These are phyloP conservation scores for Papilio gigon DNA, from an alignment of 2,888 invertebrate genomes.

Conservation along the genomic window DNA sequence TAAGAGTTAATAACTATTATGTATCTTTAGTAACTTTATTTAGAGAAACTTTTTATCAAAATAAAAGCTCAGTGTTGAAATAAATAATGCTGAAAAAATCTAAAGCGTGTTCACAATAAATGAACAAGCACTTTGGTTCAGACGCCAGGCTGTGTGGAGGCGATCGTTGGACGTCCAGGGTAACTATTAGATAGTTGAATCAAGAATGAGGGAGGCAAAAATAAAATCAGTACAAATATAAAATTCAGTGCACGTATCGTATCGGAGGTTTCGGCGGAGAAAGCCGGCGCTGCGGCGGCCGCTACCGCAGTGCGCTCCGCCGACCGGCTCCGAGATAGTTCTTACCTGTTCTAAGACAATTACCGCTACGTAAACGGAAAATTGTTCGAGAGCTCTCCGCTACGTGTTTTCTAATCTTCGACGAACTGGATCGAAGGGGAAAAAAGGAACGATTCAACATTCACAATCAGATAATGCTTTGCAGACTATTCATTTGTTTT, in stretches of 20 bases:
- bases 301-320: constrained; percentile 56
- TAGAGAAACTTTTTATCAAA: neutral
- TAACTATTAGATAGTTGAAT: constrained; percentile 77
- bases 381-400: constrained; percentile 72
- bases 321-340: constrained; percentile 58
- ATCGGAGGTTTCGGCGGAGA: constrained; percentile 71
- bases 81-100: constrained; percentile 5
- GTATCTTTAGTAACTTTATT: neutral
- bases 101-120: constrained; percentile 21
- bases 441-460: constrained; percentile 46
- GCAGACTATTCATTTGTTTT: constrained; percentile 32
- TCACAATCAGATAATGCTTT: constrained; percentile 38
- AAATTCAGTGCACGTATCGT: constrained; percentile 76
- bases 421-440: constrained; percentile 59
- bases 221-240: constrained; percentile 79
- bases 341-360: constrained; percentile 77
- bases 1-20: constrained; percentile 3
- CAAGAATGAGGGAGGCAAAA: constrained; percentile 73
- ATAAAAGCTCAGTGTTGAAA: neutral
- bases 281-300: constrained; percentile 60
- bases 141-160: constrained; percentile 43
- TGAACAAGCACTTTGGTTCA: constrained; percentile 35
- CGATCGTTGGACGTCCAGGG: constrained; percentile 61
- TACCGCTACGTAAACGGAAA: constrained; percentile 80
- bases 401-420: constrained; percentile 78